Conservation (phyloP, 1,140 invertebrate genomes). For the Drosophila erecta region DNA sequence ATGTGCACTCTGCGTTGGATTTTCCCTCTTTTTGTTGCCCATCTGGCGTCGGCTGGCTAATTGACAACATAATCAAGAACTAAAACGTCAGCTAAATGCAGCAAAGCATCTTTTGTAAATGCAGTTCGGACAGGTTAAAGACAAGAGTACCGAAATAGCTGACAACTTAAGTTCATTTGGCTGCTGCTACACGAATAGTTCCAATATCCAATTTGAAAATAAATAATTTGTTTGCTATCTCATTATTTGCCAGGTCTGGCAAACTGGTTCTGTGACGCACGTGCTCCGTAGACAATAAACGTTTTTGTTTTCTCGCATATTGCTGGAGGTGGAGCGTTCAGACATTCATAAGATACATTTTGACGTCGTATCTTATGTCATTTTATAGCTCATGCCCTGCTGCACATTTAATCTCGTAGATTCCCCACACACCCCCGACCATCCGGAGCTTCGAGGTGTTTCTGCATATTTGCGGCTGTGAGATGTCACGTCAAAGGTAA, state of each 20-base stretch:
- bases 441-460: slow-evolving; percentile 38
- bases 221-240: slow-evolving; percentile 10
- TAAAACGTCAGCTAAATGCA: slow-evolving; percentile 7
- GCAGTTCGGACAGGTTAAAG: slow-evolving; percentile 1
- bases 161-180: slow-evolving; percentile 14
- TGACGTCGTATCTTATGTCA: slow-evolving; percentile 72
- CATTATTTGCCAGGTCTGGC: slow-evolving; percentile 38
- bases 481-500: slow-evolving; percentile 67
- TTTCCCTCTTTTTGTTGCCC: not conserved
- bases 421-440: slow-evolving; percentile 9
- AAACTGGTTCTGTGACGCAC: slow-evolving; percentile 54
- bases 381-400: slow-evolving; percentile 59
- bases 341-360: slow-evolving; percentile 57
- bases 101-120: not conserved
- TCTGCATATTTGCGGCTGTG: slow-evolving; percentile 66
- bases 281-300: slow-evolving; percentile 61
- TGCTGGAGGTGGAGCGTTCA: slow-evolving; percentile 15
- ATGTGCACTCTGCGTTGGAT: slow-evolving; percentile 22
- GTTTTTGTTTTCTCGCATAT: slow-evolving; percentile 36
- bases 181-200: slow-evolving; percentile 34
- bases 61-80: slow-evolving; percentile 40
- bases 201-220: slow-evolving; percentile 24
- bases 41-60: slow-evolving; percentile 19
- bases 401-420: slow-evolving; percentile 73
- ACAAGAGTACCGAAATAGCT: not conserved